A percentile compares a stretch with the other conserved stretches of the same genome.
These are phyloP conservation scores for Chiloscyllium punctatum DNA, from an alignment of 2,797 vertebrate genomes.

Conservation along the genomic window DNA sequence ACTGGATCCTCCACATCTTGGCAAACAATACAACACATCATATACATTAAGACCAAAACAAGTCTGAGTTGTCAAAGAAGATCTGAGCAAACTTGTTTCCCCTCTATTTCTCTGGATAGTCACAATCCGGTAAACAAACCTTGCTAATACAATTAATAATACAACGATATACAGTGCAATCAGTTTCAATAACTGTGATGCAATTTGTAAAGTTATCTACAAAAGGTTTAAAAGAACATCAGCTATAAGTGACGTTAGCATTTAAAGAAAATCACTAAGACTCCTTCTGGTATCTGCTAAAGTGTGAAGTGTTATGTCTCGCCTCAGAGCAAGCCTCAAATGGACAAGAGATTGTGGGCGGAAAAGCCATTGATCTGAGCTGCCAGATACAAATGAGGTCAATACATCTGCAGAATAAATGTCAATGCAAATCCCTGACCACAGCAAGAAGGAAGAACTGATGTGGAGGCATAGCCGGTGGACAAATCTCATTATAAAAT, in stretches of 20 bases:
- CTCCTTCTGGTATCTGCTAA: conserved; percentile 8
- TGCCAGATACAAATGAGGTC: conserved; percentile 33
- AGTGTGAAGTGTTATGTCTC: background rate
- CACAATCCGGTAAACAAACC: background rate
- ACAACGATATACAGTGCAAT: too few relatives aligned
- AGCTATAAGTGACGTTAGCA: conserved; percentile 8
- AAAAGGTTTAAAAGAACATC: background rate
- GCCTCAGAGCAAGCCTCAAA: conserved; percentile 22
- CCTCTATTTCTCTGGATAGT: background rate
- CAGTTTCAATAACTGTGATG: background rate
- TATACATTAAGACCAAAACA: background rate
- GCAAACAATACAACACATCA: background rate
- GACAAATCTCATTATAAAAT: conserved; percentile 35
- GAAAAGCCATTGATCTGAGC: conserved; percentile 25
- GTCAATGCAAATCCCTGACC: conserved; percentile 28
- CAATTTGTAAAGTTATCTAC: background rate
- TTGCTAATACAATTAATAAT: background rate
- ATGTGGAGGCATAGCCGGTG: conserved; percentile 15
- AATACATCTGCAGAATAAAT: conserved; percentile 29
- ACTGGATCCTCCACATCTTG: too few relatives aligned
- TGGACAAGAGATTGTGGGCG: conserved; percentile 5
- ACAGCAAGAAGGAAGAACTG: conserved; percentile 26
- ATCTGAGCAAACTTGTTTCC: background rate
- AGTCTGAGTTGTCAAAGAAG: background rate
- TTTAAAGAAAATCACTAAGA: background rate